phyloP scores from a whole-genome alignment of 2,113 vertebrate genomes.

The Mesembrinibis cayennensis region DNA sequence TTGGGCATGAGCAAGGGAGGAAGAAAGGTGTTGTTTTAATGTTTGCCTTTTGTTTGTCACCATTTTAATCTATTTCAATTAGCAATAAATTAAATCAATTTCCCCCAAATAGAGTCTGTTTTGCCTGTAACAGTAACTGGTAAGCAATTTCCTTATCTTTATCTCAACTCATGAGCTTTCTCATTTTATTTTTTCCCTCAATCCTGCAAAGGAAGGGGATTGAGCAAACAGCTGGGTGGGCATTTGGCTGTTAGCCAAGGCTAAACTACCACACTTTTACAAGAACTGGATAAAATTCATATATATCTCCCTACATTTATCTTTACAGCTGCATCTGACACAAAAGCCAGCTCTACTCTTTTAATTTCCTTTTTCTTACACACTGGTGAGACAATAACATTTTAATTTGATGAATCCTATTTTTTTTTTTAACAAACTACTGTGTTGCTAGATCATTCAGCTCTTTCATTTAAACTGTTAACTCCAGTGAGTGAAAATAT shows the following conservation, averaged over 20 bases:
- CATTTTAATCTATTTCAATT: neutral
- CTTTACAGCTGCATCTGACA: neutral
- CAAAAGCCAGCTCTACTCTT: neutral
- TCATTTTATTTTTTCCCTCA: neutral
- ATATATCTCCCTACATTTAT: neutral
- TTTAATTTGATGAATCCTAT: neutral
- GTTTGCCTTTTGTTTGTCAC: neutral
- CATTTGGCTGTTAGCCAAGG: neutral
- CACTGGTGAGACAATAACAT: neutral
- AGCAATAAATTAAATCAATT: neutral
- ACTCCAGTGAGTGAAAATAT: neutral
- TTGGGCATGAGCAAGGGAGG: rapidly evolving
- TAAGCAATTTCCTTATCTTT: neutral
- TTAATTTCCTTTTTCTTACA: neutral
- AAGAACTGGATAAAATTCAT: neutral
- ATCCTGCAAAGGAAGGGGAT: neutral
- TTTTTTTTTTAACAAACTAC: neutral
- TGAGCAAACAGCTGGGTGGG: neutral
- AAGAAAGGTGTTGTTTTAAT: neutral
- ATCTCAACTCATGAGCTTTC: neutral
- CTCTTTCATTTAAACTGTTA: neutral
- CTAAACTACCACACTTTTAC: neutral
- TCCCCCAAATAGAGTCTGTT: neutral
- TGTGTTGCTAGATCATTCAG: neutral
- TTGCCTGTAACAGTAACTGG: neutral